phyloP scores from a whole-genome alignment of 2,113 vertebrate genomes.

The Machaerirhynchus nigripectus region DNA sequence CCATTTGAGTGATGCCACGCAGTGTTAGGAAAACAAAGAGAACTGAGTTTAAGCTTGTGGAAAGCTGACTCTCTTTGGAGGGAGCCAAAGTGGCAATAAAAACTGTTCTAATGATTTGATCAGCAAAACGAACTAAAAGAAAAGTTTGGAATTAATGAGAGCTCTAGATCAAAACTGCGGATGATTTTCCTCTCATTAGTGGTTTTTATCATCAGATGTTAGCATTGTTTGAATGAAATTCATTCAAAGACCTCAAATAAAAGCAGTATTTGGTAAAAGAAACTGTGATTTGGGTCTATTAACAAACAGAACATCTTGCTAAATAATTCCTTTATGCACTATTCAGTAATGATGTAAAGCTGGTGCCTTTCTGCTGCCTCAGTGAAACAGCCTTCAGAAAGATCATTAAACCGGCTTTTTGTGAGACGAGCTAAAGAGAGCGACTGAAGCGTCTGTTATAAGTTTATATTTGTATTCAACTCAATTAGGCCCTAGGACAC shows the following conservation, averaged over 20 bases:
- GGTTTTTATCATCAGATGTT: slow-evolving; percentile 72
- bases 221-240: slow-evolving; percentile 71
- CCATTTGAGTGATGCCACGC: not conserved
- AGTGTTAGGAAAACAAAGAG: not conserved
- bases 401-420: slow-evolving; percentile 64
- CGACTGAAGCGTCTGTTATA: slow-evolving; percentile 55
- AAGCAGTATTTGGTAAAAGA: slow-evolving; percentile 69
- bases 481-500: slow-evolving; percentile 64
- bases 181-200: slow-evolving; percentile 71
- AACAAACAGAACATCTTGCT: slow-evolving; percentile 73
- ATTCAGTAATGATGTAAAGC: slow-evolving; percentile 71
- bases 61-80: slow-evolving; percentile 22
- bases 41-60: not conserved
- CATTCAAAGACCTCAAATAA: slow-evolving; percentile 70
- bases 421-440: slow-evolving; percentile 52
- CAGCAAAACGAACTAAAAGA: slow-evolving; percentile 64
- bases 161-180: slow-evolving; percentile 65
- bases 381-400: slow-evolving; percentile 66
- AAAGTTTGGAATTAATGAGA: slow-evolving; percentile 73
- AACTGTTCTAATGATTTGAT: slow-evolving; percentile 65
- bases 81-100: slow-evolving; percentile 18
- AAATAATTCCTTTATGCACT: slow-evolving; percentile 72
- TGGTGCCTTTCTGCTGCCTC: slow-evolving; percentile 65
- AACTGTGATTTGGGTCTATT: slow-evolving; percentile 66
- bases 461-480: slow-evolving; percentile 67